Conservation (phyloP, 1,140 invertebrate species). For the Drosophila orosa region DNA sequence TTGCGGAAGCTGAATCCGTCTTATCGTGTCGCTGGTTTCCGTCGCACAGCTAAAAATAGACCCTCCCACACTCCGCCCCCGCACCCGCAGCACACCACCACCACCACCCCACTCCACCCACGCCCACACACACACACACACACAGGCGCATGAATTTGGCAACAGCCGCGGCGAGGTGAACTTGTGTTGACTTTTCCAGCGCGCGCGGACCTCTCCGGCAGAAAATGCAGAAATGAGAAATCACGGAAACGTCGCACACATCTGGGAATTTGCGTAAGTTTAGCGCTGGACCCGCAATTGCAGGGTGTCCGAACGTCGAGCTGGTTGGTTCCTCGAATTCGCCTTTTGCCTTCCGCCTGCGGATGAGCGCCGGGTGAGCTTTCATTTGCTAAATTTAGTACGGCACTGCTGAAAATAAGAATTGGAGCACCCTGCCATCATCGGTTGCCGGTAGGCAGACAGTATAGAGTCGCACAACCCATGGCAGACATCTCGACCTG, state of each 20-base stretch:
- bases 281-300: background rate
- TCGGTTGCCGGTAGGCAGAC: conserved; percentile 43
- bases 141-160: conserved; percentile 33
- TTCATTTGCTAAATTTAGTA: conserved; percentile 73
- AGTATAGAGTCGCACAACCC: conserved; percentile 1
- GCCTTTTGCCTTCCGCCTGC: conserved; percentile 5
- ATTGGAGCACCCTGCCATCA: conserved; percentile 71
- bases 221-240: conserved; percentile 49
- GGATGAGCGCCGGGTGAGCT: conserved; percentile 41
- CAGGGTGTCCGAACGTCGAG: conserved; percentile 12
- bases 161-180: conserved; percentile 36
- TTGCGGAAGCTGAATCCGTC: conserved; percentile 47
- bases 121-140: conserved; percentile 15
- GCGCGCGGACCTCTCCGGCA: conserved; percentile 32
- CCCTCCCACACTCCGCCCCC: conserved; percentile 21
- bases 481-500: conserved; percentile 55
- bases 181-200: conserved; percentile 53
- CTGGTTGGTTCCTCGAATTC: background rate
- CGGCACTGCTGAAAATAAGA: conserved; percentile 74
- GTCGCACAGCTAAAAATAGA: conserved; percentile 46
- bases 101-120: conserved; percentile 11
- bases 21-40: conserved; percentile 43
- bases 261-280: conserved; percentile 46
- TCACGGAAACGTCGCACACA: conserved; percentile 15
- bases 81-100: background rate